Conservation (phyloP, 2,888 invertebrate species). For the Ectobius pallidus region DNA sequence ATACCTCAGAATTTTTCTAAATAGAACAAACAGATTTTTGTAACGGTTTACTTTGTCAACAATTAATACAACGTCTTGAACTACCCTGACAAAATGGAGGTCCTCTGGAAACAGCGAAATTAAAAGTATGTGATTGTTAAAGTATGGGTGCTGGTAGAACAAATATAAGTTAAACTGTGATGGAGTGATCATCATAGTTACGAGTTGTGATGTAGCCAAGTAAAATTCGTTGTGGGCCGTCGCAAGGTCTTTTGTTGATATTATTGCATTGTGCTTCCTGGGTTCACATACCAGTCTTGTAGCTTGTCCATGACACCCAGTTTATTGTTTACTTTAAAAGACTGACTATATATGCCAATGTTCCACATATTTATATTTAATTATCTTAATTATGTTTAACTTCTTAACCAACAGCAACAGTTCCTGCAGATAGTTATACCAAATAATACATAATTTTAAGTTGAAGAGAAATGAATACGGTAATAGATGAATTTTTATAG, state of each 20-base stretch:
- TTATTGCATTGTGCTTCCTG: conserved; percentile 40
- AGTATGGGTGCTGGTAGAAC: conserved; percentile 43
- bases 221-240: conserved; percentile 19
- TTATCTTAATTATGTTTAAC: conserved; percentile 43
- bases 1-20: conserved; percentile 26
- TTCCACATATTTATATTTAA: conserved; percentile 45
- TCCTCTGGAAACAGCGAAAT: conserved; percentile 27
- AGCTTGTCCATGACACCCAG: conserved; percentile 10
- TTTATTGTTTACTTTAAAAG: conserved; percentile 44
- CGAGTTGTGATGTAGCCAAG: conserved; percentile 24
- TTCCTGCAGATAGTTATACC: conserved; percentile 46
- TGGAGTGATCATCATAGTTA: background rate
- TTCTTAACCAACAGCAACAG: conserved; percentile 43
- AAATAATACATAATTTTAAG: conserved; percentile 45
- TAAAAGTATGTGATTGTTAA: conserved; percentile 41
- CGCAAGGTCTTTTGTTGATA: conserved; percentile 36
- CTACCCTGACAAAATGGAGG: conserved; percentile 30
- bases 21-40: conserved; percentile 21
- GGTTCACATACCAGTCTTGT: conserved; percentile 24
- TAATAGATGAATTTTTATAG: conserved; percentile 38
- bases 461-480: conserved; percentile 38
- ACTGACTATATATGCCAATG: conserved; percentile 46
- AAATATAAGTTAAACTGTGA: conserved; percentile 21
- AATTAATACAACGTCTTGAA: background rate
- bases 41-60: conserved; percentile 21